Evolutionary conservation across 2,113 vertebrate genomes (phyloP), one percentile per base, ranked within the genome.

Genomic region (Pteropus alecto): DNA sequence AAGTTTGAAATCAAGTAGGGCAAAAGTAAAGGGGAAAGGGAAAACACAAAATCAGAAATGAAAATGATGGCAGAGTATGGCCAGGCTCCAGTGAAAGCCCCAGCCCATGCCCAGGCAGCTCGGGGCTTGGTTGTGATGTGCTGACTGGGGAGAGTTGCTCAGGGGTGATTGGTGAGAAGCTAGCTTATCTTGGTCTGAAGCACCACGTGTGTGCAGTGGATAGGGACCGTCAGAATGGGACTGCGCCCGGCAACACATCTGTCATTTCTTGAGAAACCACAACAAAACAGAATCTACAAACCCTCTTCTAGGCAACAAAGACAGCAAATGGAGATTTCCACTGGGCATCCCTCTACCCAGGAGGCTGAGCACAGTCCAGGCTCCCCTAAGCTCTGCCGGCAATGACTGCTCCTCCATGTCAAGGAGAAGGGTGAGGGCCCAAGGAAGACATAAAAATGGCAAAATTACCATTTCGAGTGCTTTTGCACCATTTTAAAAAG

Each of bases 21-120:
- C 38, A 61, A 81, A 51, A 74, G 33, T 7, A 43, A 63, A 6
- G n/a, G 33, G 9, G 16, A 4, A 28, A 41, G 30, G 26, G 38
- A 60, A 77, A 87, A 78, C 35, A 54, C 33, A 46, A 46, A 22
- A 18, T 78, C 73, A 58, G n/a, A 87, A 70, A 28, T 0, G 5
- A 63, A 13, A 51, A 41, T 0, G 43, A 9, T 5, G 1, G 2
- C 1, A 2, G 30, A 77, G 46, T 18, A 5, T 1, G 38, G 35
- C 19, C 13, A 12, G 73, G 60, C 28, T 68, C n/a, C 26, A 2
- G 43, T 3, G 46, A 71, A 46, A 61, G 61, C 26, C 13, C 21
- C 6, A 5, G 77, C 8, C 60, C 4, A 5, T 4, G 2, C 18
- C 6, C 10, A 48, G 48, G 30, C 51, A 60, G 86, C 48, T 7